Base-by-base conservation (phyloP, 2,797 vertebrate species). In the Pampus argenteus region DNA sequence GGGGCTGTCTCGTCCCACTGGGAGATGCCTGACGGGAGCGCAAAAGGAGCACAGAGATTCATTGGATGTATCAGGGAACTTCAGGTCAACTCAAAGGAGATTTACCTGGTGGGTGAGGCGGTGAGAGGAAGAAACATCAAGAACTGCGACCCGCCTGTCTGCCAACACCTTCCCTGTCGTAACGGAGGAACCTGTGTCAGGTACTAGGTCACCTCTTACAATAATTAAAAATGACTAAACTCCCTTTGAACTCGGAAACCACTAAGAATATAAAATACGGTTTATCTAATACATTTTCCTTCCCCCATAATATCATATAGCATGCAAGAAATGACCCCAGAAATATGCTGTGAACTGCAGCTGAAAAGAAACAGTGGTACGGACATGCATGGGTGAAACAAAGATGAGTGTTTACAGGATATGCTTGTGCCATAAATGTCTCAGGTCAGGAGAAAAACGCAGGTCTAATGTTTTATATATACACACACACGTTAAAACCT, bases 141-240 rank as follows among this genome's bases (percentile, higher is more conserved):
- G 48, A 97, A 95, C 88, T 97, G 95, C 78, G 91, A 94, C 20
- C 84, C 93, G 6, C 90, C 92, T 0, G 81, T 94, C 78, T 97
- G 95, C 89, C 93, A 94, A 65, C 92, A 91, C 76, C 88, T 90
- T 54, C 95, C 92, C 8, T 97, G 96, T 71, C 92, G 17, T 34
- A 96, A 96, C 13, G 95, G 96, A 57, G 95, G 95, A 66, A 96
- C 93, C 40, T 97, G 95, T 78, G 87, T 91, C 81, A 96, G 96
- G 96, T 97, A 93, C 66, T 72, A 55, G 60, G 26, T 84, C 66
- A 63, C 71, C 42, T 86, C 66, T 78, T 58, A 47, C 22, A 60
- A n/a, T 17, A 71, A 76, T 47, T 52, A 61, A 51, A 67, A 11
- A 49, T 56, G 28, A 48, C 54, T 69, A 5, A 42, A 42, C 63